These are phyloP conservation scores for Danio choprae DNA, from an alignment of 2,797 vertebrate genomes.

Conservation along the genomic window DNA sequence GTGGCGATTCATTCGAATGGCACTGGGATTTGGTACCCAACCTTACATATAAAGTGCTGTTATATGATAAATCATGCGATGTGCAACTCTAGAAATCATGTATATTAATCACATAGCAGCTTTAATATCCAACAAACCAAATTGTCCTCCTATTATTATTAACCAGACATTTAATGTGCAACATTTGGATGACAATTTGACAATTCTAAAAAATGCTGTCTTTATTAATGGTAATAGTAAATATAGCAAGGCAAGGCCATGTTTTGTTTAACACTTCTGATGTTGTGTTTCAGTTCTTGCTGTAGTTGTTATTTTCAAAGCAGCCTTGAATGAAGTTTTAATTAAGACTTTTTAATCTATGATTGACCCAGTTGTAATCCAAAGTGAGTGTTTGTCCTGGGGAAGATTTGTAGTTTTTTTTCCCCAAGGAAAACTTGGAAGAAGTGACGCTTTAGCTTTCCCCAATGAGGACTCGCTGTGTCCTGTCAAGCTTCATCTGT, in stretches of 20 bases:
- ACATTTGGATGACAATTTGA: no score
- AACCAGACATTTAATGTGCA: no score
- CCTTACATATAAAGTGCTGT: no score
- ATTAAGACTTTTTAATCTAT: slow-evolving; percentile 68
- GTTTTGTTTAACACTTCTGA: neutral
- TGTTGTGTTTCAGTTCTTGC: neutral
- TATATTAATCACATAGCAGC: neutral
- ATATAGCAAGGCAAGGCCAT: neutral
- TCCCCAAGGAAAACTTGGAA: neutral
- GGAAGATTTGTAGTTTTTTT: neutral
- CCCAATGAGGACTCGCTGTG: slow-evolving; percentile 25
- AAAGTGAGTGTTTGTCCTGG: slow-evolving; percentile 42
- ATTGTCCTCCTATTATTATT: no score
- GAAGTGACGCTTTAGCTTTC: neutral
- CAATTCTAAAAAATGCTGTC: no score
- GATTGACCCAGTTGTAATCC: slow-evolving; percentile 63
- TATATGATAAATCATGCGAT: no score
- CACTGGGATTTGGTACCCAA: no score
- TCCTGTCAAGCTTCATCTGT: slow-evolving; percentile 63
- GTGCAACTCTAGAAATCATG: no score
- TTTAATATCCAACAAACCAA: neutral
- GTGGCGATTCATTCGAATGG: no score
- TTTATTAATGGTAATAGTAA: no score
- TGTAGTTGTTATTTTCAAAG: neutral
- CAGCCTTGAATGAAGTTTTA: slow-evolving; percentile 61